phyloP scores from a whole-genome alignment of 2,888 invertebrate species.

The Apoda limacodes region DNA sequence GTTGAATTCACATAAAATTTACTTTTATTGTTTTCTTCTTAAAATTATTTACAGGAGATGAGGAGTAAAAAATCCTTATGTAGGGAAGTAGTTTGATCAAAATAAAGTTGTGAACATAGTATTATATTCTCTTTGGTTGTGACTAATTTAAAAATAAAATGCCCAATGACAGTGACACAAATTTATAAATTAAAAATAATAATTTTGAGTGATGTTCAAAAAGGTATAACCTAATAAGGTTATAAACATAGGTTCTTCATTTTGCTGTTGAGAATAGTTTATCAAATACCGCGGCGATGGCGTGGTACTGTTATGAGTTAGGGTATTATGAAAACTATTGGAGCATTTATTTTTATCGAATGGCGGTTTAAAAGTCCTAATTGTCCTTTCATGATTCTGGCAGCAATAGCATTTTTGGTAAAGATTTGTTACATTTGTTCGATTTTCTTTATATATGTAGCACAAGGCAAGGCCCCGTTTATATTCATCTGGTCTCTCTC shows the following conservation, averaged over 20 bases:
- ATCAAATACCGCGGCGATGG: constrained; percentile 16
- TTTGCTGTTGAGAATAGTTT: constrained; percentile 15
- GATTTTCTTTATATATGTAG: constrained; percentile 49
- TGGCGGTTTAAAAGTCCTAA: constrained; percentile 46
- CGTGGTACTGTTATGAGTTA: constrained; percentile 16
- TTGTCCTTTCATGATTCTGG: constrained; percentile 51
- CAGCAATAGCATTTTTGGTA: constrained; percentile 49
- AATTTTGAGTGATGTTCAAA: too few species aligned
- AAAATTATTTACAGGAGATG: too few species aligned
- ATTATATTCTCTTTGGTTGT: too few species aligned
- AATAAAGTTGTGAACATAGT: too few species aligned
- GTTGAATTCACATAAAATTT: too few species aligned
- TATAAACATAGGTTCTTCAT: constrained; percentile 15
- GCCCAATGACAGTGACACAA: too few species aligned
- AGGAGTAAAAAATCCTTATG: too few species aligned
- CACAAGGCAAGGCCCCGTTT: constrained; percentile 43
- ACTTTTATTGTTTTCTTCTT: too few species aligned
- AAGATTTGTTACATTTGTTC: constrained; percentile 46
- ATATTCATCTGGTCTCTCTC: constrained; percentile 14
- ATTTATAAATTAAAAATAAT: too few species aligned
- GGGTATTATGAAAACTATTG: constrained; percentile 14
- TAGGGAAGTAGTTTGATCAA: too few species aligned
- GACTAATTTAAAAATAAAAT: too few species aligned
- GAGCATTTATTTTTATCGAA: constrained; percentile 27
- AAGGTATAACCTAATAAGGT: too few species aligned